phyloP scores from a whole-genome alignment of 2,797 vertebrate species.

The Naso thynnoides region DNA sequence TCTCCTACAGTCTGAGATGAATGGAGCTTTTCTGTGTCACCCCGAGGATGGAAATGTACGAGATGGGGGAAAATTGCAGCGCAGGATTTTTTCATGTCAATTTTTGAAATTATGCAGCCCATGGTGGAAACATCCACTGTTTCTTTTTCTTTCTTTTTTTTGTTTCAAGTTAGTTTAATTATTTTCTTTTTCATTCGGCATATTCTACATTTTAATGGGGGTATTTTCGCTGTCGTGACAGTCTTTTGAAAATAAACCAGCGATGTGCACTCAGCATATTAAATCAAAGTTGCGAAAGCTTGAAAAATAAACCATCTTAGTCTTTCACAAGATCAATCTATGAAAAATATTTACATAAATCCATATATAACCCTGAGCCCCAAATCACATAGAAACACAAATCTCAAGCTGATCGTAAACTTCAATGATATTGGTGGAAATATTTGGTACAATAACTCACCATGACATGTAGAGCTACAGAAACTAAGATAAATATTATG shows the following conservation, averaged over 20 bases:
- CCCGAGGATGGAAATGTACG: constrained; percentile 45
- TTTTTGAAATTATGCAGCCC: constrained; percentile 70
- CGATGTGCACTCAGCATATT: constrained; percentile 46
- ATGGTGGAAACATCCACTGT: constrained; percentile 67
- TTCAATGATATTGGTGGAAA: constrained; percentile 1
- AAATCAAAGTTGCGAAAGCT: constrained; percentile 58
- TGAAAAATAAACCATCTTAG: constrained; percentile 64
- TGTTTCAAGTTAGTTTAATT: constrained; percentile 69
- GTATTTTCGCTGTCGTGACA: constrained; percentile 63
- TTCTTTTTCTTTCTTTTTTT: constrained; percentile 40
- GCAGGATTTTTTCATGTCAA: constrained; percentile 69
- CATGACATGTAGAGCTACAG: neutral
- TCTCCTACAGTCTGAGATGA: constrained; percentile 67
- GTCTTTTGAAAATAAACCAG: constrained; percentile 69
- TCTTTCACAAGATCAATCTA: constrained; percentile 39
- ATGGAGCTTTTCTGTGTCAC: constrained; percentile 72
- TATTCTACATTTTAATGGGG: constrained; percentile 70
- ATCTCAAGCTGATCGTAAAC: constrained; percentile 29
- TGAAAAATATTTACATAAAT: constrained; percentile 51
- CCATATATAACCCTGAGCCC: constrained; percentile 4
- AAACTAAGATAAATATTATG: constrained; percentile 1
- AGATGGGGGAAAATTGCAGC: constrained; percentile 74
- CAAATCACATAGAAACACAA: constrained; percentile 7
- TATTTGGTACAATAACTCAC: constrained; percentile 10
- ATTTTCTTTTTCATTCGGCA: constrained; percentile 74